phyloP scores from a whole-genome alignment of 1,140 invertebrate species.

The Anadara kagoshimensis region DNA sequence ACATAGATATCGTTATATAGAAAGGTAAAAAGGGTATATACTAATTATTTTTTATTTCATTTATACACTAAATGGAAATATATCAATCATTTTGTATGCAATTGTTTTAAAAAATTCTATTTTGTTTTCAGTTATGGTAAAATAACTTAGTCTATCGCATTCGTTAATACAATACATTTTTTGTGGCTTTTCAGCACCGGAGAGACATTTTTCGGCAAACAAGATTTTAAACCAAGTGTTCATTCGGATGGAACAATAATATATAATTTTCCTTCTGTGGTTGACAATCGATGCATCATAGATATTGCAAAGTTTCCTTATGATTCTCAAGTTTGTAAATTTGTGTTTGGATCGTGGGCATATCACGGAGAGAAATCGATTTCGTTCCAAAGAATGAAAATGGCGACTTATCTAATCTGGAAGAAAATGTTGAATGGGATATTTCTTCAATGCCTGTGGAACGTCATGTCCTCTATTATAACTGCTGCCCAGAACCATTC shows the following conservation, averaged over 20 bases:
- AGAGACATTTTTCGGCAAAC: too few species aligned
- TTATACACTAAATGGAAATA: too few species aligned
- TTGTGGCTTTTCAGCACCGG: too few species aligned
- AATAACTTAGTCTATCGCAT: too few species aligned
- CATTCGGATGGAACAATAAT: conserved; percentile 92
- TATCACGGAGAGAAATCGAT: conserved; percentile 1
- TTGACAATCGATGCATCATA: conserved; percentile 86
- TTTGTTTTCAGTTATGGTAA: too few species aligned
- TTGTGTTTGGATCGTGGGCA: conserved; percentile 62
- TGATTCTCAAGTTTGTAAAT: conserved; percentile 57
- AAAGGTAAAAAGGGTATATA: too few species aligned
- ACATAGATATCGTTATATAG: too few species aligned
- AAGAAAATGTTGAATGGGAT: conserved; percentile 78
- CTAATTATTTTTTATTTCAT: too few species aligned
- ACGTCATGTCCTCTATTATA: conserved; percentile 43
- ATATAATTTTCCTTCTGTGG: conserved; percentile 97
- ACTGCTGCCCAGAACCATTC: conserved; percentile 83
- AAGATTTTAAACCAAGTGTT: conserved; percentile 64
- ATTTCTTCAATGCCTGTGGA: conserved; percentile 70
- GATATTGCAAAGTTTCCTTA: conserved; percentile 59
- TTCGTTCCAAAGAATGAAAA: background rate
- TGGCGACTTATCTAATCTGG: conserved; percentile 77
- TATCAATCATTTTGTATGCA: too few species aligned
- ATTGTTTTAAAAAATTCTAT: too few species aligned
- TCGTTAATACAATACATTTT: too few species aligned